Percentiles rank a stretch among this genome's conserved stretches.
Conservation (phyloP, 2,888 invertebrate genomes). For the Lithophane socia region DNA sequence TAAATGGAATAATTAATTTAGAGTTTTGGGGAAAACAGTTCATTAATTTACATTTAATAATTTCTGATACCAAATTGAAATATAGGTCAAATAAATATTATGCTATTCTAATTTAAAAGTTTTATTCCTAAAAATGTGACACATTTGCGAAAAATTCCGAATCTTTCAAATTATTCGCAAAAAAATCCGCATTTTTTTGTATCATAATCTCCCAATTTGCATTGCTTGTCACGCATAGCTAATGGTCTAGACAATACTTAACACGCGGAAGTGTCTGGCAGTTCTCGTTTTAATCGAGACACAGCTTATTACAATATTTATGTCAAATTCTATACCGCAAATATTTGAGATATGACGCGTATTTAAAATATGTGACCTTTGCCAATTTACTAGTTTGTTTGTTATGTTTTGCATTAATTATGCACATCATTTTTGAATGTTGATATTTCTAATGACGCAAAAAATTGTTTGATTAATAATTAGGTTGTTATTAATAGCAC, state of each 20-base stretch:
- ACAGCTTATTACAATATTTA: slow-evolving; percentile 52
- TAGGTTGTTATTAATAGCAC: not conserved
- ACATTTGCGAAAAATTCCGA: not conserved
- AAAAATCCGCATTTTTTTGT: not conserved
- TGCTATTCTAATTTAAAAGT: not conserved
- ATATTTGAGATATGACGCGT: slow-evolving; percentile 34
- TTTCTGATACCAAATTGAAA: not conserved
- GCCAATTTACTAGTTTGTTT: slow-evolving; percentile 37
- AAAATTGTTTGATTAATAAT: not conserved
- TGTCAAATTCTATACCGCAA: slow-evolving; percentile 43
- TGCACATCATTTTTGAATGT: slow-evolving; percentile 26
- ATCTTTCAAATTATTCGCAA: not conserved
- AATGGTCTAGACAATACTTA: slow-evolving; percentile 29
- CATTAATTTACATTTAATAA: not conserved
- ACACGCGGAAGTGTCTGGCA: slow-evolving; percentile 56
- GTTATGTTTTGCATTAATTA: slow-evolving; percentile 47
- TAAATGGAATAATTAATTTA: not conserved
- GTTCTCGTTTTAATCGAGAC: slow-evolving; percentile 36
- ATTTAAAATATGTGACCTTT: slow-evolving; percentile 58
- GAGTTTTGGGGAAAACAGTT: slow-evolving; percentile 6
- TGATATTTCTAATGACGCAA: not conserved
- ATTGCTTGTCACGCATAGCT: slow-evolving; percentile 28
- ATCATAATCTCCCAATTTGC: slow-evolving; percentile 15
- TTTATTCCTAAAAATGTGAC: not conserved
- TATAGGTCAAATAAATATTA: not conserved